Conservation (phyloP, 2,113 vertebrate species). For the Oceanodroma tethys region DNA sequence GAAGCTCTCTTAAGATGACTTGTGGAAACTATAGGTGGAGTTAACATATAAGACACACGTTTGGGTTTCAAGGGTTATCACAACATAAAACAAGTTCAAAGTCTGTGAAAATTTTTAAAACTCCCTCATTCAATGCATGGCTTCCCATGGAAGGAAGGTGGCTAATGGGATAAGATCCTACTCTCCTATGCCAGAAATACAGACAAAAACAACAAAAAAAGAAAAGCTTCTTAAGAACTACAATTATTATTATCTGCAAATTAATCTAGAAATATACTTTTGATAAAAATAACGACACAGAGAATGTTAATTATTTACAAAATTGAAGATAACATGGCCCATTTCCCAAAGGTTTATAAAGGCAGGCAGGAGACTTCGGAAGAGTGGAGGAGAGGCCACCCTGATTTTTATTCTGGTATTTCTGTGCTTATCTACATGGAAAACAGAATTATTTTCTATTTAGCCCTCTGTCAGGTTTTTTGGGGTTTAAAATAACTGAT, state of each 20-base stretch:
- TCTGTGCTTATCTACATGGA: constrained; percentile 3
- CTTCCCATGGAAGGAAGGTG: not conserved
- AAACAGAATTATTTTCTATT: constrained; percentile 16
- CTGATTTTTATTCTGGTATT: constrained; percentile 9
- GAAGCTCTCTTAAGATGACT: not conserved
- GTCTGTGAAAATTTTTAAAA: not conserved
- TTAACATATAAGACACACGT: rapidly evolving
- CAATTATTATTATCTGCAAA: not conserved
- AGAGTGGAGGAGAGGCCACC: not conserved
- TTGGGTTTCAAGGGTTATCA: not conserved
- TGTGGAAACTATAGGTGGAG: not conserved
- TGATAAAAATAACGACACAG: not conserved
- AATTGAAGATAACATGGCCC: not conserved
- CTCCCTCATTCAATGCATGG: not conserved
- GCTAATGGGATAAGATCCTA: not conserved
- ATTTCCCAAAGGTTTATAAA: not conserved
- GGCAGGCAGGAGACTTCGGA: not conserved
- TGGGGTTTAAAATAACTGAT: constrained; percentile 13
- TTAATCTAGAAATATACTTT: not conserved
- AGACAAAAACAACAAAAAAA: not conserved
- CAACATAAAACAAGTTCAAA: not conserved
- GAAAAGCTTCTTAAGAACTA: not conserved
- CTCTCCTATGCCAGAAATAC: not conserved
- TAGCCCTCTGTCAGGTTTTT: not conserved
- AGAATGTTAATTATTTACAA: not conserved